phyloP scores from a whole-genome alignment of 2,113 vertebrate genomes.

The Motacilla alba region DNA sequence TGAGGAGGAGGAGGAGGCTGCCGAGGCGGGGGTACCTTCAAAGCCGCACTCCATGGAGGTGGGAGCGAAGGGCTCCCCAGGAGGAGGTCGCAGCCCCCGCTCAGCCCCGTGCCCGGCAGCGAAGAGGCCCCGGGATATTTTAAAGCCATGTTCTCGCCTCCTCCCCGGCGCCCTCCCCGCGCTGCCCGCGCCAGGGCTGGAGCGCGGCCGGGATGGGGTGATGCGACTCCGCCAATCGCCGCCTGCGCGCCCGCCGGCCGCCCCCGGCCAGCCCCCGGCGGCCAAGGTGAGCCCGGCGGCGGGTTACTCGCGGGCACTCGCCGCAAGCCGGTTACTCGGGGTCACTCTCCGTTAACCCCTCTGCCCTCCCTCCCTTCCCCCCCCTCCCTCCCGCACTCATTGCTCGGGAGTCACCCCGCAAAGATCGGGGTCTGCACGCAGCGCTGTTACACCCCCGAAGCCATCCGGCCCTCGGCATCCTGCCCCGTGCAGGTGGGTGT shows the following conservation, averaged over 20 bases:
- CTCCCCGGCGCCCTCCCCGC: not conserved
- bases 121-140: not conserved
- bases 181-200: conserved; percentile 22
- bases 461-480: not conserved
- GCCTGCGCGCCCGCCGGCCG: conserved; percentile 44
- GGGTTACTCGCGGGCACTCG: conserved; percentile 85
- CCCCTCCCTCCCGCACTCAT: too few relatives aligned
- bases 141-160: not conserved
- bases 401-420: not conserved
- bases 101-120: not conserved
- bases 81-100: not conserved
- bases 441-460: rapidly evolving
- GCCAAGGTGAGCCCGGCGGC: conserved; percentile 46
- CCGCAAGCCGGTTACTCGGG: conserved; percentile 61
- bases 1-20: not conserved
- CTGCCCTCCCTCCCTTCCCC: not conserved
- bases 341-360: not conserved
- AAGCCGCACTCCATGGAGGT: conserved; percentile 10
- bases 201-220: conserved; percentile 87
- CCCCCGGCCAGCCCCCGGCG: conserved; percentile 26
- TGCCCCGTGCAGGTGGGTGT: not conserved
- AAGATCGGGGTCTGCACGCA: rapidly evolving
- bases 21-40: conserved; percentile 53
- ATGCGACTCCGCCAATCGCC: conserved; percentile 88
- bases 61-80: not conserved